Percentiles rank a stretch among this genome's conserved stretches.
phyloP scores from a whole-genome alignment of 1,140 invertebrate genomes.

The Magallana ariakensis region DNA sequence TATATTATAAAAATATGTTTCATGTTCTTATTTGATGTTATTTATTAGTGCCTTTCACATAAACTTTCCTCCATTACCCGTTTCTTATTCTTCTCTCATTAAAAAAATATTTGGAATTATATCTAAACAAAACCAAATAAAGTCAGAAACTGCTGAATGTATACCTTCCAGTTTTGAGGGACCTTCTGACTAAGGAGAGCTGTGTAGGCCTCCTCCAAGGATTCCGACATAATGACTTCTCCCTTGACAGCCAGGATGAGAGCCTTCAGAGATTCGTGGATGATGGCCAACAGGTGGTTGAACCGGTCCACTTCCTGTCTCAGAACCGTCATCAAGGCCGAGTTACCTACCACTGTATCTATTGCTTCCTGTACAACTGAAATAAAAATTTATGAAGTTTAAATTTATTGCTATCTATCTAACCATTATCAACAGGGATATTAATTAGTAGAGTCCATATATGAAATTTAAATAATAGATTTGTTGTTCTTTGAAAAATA shows the following conservation, averaged over 20 bases:
- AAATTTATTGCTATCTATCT: not conserved
- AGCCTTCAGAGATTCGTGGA: conserved; percentile 86
- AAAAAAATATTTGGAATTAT: too few relatives aligned
- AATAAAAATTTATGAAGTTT: conserved; percentile 21
- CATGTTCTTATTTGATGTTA: too few relatives aligned
- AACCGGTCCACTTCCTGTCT: conserved; percentile 92
- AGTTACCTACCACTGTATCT: conserved; percentile 69
- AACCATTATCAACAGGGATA: not conserved
- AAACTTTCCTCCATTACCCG: too few relatives aligned
- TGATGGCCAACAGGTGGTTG: conserved; percentile 85
- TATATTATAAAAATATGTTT: too few relatives aligned
- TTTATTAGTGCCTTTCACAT: too few relatives aligned
- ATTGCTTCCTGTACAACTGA: conserved; percentile 69
- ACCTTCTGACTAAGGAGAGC: conserved; percentile 88
- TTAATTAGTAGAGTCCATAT: too few relatives aligned
- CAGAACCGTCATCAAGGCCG: conserved; percentile 87
- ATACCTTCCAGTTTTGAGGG: conserved; percentile 77
- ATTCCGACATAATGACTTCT: conserved; percentile 92
- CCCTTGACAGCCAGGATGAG: conserved; percentile 90
- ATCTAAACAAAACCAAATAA: too few relatives aligned
- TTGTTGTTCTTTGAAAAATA: too few relatives aligned
- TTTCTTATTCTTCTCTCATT: too few relatives aligned
- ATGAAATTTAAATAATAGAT: too few relatives aligned
- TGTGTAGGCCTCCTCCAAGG: conserved; percentile 88
- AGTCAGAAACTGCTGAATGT: not conserved